Percentiles rank a stretch among this genome's conserved stretches.
phyloP scores from a whole-genome alignment of 2,113 vertebrate genomes.

The Cryptoleucopteryx plumbea region DNA sequence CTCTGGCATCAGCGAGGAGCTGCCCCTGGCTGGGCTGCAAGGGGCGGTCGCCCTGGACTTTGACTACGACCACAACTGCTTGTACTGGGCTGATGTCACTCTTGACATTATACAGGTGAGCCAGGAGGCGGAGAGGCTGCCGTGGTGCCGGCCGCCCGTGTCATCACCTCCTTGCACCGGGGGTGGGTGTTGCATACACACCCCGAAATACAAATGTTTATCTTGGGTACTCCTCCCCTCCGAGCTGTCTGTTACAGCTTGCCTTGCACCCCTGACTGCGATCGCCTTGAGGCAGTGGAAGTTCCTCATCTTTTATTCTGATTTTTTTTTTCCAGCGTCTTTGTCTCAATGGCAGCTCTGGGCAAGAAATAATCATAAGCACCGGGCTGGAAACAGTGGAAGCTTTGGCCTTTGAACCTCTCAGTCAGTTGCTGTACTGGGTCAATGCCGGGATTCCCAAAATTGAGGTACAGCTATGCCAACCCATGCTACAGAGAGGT shows the following conservation, averaged over 20 bases:
- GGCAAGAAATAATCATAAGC: constrained; percentile 89
- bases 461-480: constrained; percentile 84
- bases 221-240: not conserved
- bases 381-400: constrained; percentile 91
- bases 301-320: not conserved
- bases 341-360: constrained; percentile 91
- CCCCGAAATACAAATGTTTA: not conserved
- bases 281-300: not conserved
- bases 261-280: not conserved
- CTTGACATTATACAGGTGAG: constrained; percentile 89
- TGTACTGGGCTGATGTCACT: constrained; percentile 96
- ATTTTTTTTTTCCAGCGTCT: constrained; percentile 76
- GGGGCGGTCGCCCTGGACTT: constrained; percentile 94
- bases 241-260: not conserved
- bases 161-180: fast-evolving
- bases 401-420: constrained; percentile 91
- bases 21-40: constrained; percentile 85
- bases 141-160: fast-evolving
- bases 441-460: constrained; percentile 92
- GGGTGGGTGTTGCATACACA: not conserved
- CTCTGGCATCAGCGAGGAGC: constrained; percentile 83
- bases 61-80: constrained; percentile 91
- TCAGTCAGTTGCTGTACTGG: constrained; percentile 94
- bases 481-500: fast-evolving
- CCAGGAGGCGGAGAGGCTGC: not conserved